Evolutionary conservation across 2,797 vertebrate species (phyloP), one percentile per base, ranked within the genome.

Genomic region (Lacerta agilis): DNA sequence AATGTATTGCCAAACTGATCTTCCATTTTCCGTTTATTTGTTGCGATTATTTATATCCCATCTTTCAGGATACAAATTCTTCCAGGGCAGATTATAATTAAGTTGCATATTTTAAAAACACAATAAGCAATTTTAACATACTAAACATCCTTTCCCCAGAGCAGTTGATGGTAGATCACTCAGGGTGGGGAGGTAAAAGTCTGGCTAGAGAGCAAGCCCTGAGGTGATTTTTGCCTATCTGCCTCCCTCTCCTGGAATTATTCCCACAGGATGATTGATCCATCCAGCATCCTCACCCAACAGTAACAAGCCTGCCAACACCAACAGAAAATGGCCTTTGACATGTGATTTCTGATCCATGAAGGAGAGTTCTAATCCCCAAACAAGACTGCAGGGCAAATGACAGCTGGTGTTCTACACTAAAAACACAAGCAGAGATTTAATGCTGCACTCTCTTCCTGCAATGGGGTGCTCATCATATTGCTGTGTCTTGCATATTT

Each of bases 261-360:
- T 18, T 64, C 61, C 61, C 20, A 64, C 5, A 64, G 20, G 61
- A 23, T 64, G 61, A 23, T 61, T 23, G 58, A 64, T 23, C 61
- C 61, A 64, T 23, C 18, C 29, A 72, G 2, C 18, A 85, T 92
- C 38, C 82, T 87, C 90, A 61, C 3, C 55, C 55, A 2, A 45
- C 29, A 92, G 86, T 82, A 58, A 75, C 1, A 89, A 85, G 0
- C 0, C 79, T 89, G 78, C 4, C 76, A 85, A 85, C 23, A 84
- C n/a, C 64, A 89, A 76, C 13, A 91, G 33, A 85, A 88, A 90
- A 87, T 82, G 41, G 41, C 8, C 87, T 87, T 4, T 76, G 79
- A 72, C 66, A 92, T 92, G 33, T 27, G 36, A 1, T 90, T 83
- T 89, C 89, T 94, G 33, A 77, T 77, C 89, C 17, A n/a, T 36